Base-by-base conservation (phyloP, 2,113 vertebrate genomes). In the Suricata suricatta region DNA sequence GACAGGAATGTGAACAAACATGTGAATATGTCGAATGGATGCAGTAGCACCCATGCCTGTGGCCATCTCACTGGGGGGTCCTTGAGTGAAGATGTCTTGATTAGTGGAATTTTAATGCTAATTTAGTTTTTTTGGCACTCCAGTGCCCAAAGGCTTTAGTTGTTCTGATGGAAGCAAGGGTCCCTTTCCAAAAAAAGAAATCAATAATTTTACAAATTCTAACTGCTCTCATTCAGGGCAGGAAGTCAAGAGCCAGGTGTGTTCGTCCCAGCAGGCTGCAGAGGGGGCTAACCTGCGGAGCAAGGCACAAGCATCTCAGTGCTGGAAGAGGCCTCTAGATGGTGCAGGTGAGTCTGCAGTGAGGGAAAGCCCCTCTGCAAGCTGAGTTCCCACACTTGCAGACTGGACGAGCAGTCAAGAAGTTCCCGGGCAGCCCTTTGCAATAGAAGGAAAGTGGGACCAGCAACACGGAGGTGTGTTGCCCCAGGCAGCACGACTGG, bases 321-420 rank as follows among this genome's bases (percentile, higher is more conserved):
- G 57, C 98, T 33, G n/a, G 93, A 13, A 83, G 31, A 91, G 86
- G 95, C 99, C 99, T 98, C 98, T 98, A 99, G 99, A 86, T 98
- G 99, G 99, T 95, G 98, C 77, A 94, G 97, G 98, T 71, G 98
- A 98, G 98, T 98, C 97, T 97, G 52, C 19, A 14, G 93, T 74
- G 77, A 90, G 35, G 87, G 88, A 13, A 57, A 90, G 97, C 92
- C 92, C 84, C 93, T 54, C 29, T 35, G 12, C 11, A 27, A 52
- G 50, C 87, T 23, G 41, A n/a, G 93, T 96, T 92, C 38, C 63
- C 14, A 89, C 98, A 96, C 97, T 97, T 90, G 10, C 94, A 81
- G 87, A 6, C 92, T 23, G 41, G 71, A 84, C 13, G 64, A 97
- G 82, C 90, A 87, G 97, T 41, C 25, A 47, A 84, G 95, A 47